Evolutionary conservation across 2,888 invertebrate species (phyloP), one percentile per base, ranked within the genome.

Genomic region (Parnassius glacialis): DNA sequence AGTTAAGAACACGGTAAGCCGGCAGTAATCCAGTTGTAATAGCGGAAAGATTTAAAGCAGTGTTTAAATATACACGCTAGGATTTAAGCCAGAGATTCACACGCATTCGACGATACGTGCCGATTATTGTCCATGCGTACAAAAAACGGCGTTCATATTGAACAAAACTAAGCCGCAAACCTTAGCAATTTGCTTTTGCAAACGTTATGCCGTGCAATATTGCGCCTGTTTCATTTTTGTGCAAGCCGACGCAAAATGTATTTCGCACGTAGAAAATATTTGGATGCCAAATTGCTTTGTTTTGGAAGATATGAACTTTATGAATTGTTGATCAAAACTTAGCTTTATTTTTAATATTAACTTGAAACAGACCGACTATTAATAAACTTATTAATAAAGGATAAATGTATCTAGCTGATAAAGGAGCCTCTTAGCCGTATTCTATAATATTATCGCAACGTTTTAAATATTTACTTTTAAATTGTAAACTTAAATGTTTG

Each of bases 171-270:
- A 67, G 66, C 69, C 71, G 63, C 68, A 70, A 67, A 53, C 66
- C 64, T 65, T 64, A 61, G 66, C 71, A 71, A 71, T 71, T 73
- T 70, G 69, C 72, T 68, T 65, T 68, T 64, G 67, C 67, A 65
- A 71, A 65, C 68, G 69, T 61, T 68, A 67, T 67, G 53, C 58
- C 60, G 65, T 62, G 66, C 68, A 69, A 73, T 70, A 70, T 70
- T 68, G 67, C 65, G 67, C 65, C 62, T 59, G 63, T 65, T 67
- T 67, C 67, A 65, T 65, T 68, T 67, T 67, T 67, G 65, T 65
- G 63, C 66, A 59, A 16, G 56, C 52, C 56, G 52, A 59, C 58
- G 47, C 61, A 43, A 64, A 57, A 55, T 59, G 50, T 58, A 57
- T 61, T 59, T 63, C 52, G 55, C 65, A 56, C 52, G 60, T 65